These are phyloP conservation scores for Oxyruncus cristatus DNA, from an alignment of 2,113 vertebrate genomes.

Conservation along the genomic window DNA sequence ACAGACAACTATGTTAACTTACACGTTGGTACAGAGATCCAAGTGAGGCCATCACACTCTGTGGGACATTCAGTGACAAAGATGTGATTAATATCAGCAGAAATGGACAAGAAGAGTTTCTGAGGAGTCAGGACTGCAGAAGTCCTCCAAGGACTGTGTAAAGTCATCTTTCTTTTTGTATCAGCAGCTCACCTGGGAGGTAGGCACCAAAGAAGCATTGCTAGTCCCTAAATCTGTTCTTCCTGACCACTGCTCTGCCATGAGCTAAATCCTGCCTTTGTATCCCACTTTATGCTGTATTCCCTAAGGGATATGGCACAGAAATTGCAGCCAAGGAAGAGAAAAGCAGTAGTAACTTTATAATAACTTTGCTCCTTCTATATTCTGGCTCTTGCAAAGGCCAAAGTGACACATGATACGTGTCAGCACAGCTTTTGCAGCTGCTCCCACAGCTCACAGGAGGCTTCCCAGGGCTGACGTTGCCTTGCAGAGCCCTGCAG, in stretches of 20 bases:
- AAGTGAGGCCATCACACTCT: not conserved
- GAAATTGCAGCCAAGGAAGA: not conserved
- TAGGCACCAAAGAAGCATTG: not conserved
- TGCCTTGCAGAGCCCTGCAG: not conserved
- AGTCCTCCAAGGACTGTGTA: not conserved
- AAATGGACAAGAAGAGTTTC: not conserved
- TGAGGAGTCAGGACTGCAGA: not conserved
- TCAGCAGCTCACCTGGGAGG: not conserved
- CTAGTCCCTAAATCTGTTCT: not conserved
- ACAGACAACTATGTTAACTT: not conserved
- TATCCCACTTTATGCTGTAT: not conserved
- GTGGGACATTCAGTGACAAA: not conserved
- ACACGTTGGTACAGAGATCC: not conserved
- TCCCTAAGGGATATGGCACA: not conserved
- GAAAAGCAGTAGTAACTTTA: not conserved
- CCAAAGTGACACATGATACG: rapidly evolving
- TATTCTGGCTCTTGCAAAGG: not conserved
- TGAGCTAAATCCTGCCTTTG: not conserved
- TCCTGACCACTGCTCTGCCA: not conserved
- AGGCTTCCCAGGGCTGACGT: not conserved
- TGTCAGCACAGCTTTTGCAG: not conserved
- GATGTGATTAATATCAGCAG: not conserved
- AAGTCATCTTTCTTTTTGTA: not conserved
- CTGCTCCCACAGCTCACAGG: not conserved
- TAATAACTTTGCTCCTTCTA: not conserved